A percentile compares a stretch with the other conserved stretches of the same genome.
These are phyloP conservation scores for Acropternis orthonyx DNA, from an alignment of 2,797 vertebrate species.

Conservation along the genomic window DNA sequence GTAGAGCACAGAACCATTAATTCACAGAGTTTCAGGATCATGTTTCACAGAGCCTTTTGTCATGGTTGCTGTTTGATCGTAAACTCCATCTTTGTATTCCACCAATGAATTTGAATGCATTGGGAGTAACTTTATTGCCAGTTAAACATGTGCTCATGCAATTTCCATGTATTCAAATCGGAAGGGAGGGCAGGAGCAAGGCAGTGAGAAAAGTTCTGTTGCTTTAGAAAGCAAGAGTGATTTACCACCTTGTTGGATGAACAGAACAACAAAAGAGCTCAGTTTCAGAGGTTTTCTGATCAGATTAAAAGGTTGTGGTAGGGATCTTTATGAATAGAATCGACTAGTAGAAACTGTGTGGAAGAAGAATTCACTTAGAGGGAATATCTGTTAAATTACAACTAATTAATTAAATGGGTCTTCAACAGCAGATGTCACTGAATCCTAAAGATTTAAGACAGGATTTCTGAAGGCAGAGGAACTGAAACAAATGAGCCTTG, in stretches of 20 bases:
- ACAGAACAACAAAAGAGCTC: not conserved
- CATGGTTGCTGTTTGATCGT: not conserved
- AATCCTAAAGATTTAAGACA: constrained; percentile 15
- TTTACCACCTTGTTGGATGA: not conserved
- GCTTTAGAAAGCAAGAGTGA: not conserved
- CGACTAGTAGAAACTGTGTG: not conserved
- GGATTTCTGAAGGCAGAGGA: not conserved
- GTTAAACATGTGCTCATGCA: not conserved
- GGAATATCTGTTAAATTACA: not conserved
- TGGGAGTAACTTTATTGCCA: not conserved
- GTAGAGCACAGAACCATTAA: not conserved
- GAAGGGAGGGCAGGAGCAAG: not conserved
- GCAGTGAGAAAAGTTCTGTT: not conserved
- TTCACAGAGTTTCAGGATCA: not conserved
- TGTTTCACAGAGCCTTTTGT: not conserved
- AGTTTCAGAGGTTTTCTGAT: not conserved
- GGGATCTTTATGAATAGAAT: not conserved
- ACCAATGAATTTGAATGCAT: not conserved
- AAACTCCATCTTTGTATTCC: not conserved
- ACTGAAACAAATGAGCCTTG: not conserved
- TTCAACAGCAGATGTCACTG: constrained; percentile 52
- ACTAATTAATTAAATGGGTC: not conserved
- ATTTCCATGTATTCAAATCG: not conserved
- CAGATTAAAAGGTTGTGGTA: not conserved
- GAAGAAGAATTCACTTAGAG: not conserved